These are phyloP conservation scores for Catajapyx aquilonaris DNA, from an alignment of 1,140 invertebrate genomes.

Conservation along the genomic window DNA sequence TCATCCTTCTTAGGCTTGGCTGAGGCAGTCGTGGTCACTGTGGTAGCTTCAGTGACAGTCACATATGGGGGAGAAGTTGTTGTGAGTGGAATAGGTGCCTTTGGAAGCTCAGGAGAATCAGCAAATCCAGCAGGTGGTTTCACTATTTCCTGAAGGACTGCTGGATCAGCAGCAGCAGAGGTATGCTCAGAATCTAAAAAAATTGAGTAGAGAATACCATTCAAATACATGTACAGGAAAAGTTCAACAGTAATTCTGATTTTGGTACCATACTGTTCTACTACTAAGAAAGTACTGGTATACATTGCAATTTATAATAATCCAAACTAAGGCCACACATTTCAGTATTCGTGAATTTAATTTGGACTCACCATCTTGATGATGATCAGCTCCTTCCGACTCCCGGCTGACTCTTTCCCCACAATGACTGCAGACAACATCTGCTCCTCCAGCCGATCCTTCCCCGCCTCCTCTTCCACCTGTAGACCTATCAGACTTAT, in stretches of 20 bases:
- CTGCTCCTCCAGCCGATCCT: background rate
- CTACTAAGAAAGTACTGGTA: too few species aligned
- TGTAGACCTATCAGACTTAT: constrained; percentile 7
- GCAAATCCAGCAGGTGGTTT: constrained; percentile 68
- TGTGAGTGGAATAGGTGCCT: background rate
- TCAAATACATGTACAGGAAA: too few species aligned
- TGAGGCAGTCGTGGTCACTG: background rate
- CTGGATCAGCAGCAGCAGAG: too few species aligned
- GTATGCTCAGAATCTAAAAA: too few species aligned
- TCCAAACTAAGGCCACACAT: background rate
- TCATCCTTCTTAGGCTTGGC: background rate
- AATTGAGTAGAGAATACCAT: too few species aligned
- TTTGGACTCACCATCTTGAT: constrained; percentile 1
- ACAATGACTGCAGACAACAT: constrained; percentile 11
- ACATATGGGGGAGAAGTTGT: constrained; percentile 2
- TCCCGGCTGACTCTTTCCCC: constrained; percentile 8
- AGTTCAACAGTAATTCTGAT: too few species aligned
- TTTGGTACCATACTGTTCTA: too few species aligned
- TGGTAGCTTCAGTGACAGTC: constrained; percentile 1
- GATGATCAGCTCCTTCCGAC: background rate
- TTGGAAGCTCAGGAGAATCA: constrained; percentile 44
- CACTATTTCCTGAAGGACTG: too few species aligned
- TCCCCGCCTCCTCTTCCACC: background rate
- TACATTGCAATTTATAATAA: constrained; percentile 1
- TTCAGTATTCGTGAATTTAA: constrained; percentile 2